These are phyloP conservation scores for Pyralis farinalis DNA, from an alignment of 2,888 invertebrate genomes.

Conservation along the genomic window DNA sequence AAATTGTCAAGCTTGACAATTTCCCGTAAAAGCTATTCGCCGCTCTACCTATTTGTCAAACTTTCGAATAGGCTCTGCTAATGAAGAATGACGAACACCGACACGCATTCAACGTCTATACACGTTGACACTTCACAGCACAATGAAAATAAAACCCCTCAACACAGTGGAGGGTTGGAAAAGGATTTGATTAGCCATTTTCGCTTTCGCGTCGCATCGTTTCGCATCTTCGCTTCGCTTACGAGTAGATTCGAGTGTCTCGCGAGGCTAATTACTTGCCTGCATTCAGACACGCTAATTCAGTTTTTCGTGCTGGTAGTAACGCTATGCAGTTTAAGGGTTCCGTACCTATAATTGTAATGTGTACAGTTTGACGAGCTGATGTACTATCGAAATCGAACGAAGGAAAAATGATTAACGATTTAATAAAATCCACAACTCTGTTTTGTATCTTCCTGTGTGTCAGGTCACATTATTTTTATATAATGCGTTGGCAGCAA, in stretches of 20 bases:
- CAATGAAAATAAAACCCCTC: slow-evolving; percentile 73
- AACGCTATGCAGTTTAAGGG: not conserved
- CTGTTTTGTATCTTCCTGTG: too few relatives aligned
- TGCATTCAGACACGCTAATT: slow-evolving; percentile 72
- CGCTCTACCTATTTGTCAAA: too few relatives aligned
- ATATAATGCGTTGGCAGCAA: too few relatives aligned
- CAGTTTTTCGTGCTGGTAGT: slow-evolving; percentile 38
- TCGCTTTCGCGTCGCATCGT: slow-evolving; percentile 60
- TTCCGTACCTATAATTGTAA: too few relatives aligned
- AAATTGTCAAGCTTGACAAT: too few relatives aligned
- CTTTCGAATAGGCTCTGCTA: not conserved
- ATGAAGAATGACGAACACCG: slow-evolving; percentile 30
- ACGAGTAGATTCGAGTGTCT: slow-evolving; percentile 75
- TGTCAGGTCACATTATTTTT: too few relatives aligned
- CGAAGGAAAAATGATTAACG: too few relatives aligned
- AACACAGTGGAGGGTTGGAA: slow-evolving; percentile 66
- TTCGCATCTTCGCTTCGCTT: slow-evolving; percentile 63
- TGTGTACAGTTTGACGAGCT: too few relatives aligned
- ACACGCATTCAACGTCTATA: slow-evolving; percentile 18
- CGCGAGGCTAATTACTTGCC: slow-evolving; percentile 80
- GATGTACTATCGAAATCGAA: too few relatives aligned
- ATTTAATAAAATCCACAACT: too few relatives aligned
- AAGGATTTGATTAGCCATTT: slow-evolving; percentile 81
- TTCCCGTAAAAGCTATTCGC: too few relatives aligned
- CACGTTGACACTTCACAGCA: slow-evolving; percentile 67